These are phyloP conservation scores for Hephaestus fuliginosus DNA, from an alignment of 2,797 vertebrate genomes.

Conservation along the genomic window DNA sequence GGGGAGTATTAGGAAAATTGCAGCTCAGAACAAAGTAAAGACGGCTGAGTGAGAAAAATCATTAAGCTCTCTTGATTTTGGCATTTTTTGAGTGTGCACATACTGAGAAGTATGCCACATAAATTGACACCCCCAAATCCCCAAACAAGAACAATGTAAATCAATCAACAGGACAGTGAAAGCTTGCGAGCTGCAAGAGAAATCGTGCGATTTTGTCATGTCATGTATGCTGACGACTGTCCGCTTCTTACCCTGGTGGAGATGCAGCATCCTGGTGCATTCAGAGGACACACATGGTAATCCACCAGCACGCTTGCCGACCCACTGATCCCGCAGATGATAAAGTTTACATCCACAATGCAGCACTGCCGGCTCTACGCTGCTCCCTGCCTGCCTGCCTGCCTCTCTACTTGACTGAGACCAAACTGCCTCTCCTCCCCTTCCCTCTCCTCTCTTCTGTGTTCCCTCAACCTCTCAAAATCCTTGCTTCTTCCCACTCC, in stretches of 20 bases:
- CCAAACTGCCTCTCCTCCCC: slow-evolving; percentile 39
- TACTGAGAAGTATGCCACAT: slow-evolving; percentile 3
- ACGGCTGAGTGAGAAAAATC: not conserved
- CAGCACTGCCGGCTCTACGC: slow-evolving; percentile 48
- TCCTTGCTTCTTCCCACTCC: slow-evolving; percentile 11
- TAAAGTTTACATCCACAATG: slow-evolving; percentile 88
- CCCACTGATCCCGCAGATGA: slow-evolving; percentile 70
- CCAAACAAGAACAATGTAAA: not conserved
- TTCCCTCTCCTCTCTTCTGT: slow-evolving; percentile 12
- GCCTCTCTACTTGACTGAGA: slow-evolving; percentile 41
- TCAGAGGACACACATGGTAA: slow-evolving; percentile 82
- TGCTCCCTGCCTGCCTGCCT: slow-evolving; percentile 34
- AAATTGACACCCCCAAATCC: not conserved
- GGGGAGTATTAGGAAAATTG: slow-evolving; percentile 31
- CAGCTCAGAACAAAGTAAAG: slow-evolving; percentile 32
- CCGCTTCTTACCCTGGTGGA: slow-evolving; percentile 84
- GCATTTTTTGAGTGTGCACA: slow-evolving; percentile 6
- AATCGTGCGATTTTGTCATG: not conserved
- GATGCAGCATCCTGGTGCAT: slow-evolving; percentile 86
- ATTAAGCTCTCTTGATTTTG: not conserved
- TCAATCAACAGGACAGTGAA: not conserved
- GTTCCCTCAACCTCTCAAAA: slow-evolving; percentile 25
- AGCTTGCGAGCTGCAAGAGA: not conserved
- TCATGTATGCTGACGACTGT: slow-evolving; percentile 6
- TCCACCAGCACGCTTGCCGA: slow-evolving; percentile 69